These are phyloP conservation scores for Spea bombifrons DNA, from an alignment of 2,113 vertebrate genomes.

Conservation along the genomic window DNA sequence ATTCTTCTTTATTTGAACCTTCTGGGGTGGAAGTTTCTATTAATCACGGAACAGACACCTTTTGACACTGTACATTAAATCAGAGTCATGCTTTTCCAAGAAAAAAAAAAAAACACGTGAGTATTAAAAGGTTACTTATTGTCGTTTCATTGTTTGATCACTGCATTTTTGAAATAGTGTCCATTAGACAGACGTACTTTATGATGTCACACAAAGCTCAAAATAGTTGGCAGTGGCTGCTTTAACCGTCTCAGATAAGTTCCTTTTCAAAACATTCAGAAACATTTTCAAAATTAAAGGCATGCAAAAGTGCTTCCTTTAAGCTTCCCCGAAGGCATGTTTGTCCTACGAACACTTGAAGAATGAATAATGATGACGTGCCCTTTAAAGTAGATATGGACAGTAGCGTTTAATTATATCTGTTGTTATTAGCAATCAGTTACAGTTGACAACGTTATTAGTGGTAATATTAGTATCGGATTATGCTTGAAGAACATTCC, in stretches of 20 bases:
- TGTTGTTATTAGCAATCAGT: background rate
- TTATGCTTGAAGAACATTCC: no score
- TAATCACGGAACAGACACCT: background rate
- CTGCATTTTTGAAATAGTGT: conserved; percentile 29
- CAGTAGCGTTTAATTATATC: conserved; percentile 24
- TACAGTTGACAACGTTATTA: background rate
- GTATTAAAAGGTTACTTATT: conserved; percentile 17
- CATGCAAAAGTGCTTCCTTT: conserved; percentile 40
- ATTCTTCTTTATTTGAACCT: no score
- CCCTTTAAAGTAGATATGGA: conserved; percentile 20
- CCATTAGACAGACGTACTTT: conserved; percentile 7
- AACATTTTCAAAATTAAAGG: background rate
- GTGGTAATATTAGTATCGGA: background rate
- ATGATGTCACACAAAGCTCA: conserved; percentile 32
- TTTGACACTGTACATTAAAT: background rate
- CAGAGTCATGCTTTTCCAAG: background rate
- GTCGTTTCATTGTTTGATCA: conserved; percentile 30
- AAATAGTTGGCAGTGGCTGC: conserved; percentile 26
- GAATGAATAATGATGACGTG: conserved; percentile 45
- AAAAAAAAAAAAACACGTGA: conserved; percentile 6
- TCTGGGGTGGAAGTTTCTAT: no score
- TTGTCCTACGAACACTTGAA: conserved; percentile 32
- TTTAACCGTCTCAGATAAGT: conserved; percentile 19
- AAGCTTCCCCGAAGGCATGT: conserved; percentile 38
- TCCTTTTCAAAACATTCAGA: conserved; percentile 40